Percentiles rank a stretch among this genome's conserved stretches.
Conservation (phyloP, 2,888 invertebrate species). For the Scaptodrosophila latifasciaeformis region DNA sequence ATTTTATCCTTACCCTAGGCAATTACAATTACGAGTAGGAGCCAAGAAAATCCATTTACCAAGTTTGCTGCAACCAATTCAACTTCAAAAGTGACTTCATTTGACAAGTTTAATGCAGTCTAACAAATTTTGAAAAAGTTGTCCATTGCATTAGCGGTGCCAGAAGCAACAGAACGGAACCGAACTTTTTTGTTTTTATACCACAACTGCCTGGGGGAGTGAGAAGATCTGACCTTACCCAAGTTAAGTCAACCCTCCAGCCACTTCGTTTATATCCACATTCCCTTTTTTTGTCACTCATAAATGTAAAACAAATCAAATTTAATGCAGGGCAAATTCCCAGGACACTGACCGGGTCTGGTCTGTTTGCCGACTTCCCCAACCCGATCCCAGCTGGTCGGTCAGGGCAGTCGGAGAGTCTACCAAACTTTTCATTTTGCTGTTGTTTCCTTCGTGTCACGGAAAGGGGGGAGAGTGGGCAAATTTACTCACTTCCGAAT, state of each 20-base stretch:
- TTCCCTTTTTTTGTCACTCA: constrained; percentile 28
- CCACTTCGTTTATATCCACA: no score
- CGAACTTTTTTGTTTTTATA: constrained; percentile 30
- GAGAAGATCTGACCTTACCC: constrained; percentile 10
- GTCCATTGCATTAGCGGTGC: constrained; percentile 41
- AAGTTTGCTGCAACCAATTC: constrained; percentile 41
- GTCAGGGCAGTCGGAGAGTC: no score
- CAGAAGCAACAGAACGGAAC: constrained; percentile 11
- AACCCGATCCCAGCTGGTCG: no score
- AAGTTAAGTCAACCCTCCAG: constrained; percentile 11
- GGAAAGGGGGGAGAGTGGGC: no score
- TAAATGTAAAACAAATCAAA: constrained; percentile 34
- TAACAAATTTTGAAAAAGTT: constrained; percentile 50
- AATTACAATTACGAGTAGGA: no score
- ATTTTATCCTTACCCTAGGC: no score
- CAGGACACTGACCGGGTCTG: no score
- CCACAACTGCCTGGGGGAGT: constrained; percentile 8
- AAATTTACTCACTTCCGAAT: no score
- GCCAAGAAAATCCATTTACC: no score
- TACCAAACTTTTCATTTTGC: no score
- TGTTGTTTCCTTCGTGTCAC: no score
- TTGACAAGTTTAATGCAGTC: constrained; percentile 65
- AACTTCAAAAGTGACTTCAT: constrained; percentile 50
- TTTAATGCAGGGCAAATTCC: background rate
- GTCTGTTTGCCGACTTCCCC: no score